A percentile compares a stretch with the other conserved stretches of the same genome.
Evolutionary conservation across 2,797 vertebrate species (phyloP).

Genomic region (Pampus argenteus): DNA sequence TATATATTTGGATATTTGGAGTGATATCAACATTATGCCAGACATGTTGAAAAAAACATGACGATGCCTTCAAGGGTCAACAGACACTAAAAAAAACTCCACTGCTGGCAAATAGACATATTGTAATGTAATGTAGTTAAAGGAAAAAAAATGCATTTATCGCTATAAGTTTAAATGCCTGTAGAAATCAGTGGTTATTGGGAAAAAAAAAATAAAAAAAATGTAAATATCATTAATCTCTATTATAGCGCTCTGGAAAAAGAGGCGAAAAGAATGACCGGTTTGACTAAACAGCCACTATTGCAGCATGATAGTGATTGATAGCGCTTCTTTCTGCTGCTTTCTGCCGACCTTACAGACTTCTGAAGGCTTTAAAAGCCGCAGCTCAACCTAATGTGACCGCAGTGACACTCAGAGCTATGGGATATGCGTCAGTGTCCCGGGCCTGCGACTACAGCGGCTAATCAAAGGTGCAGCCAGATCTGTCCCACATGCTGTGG

Average conservation of each 20-base stretch:
- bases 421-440: conserved; percentile 67
- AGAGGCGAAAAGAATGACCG: conserved; percentile 35
- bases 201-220: conserved; percentile 25
- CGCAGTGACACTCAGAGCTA: conserved; percentile 67
- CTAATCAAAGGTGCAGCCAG: conserved; percentile 71
- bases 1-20: no score
- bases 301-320: conserved; percentile 40
- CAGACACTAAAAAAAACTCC: neutral
- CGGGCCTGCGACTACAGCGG: conserved; percentile 40
- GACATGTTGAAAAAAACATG: neutral
- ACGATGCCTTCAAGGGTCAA: neutral
- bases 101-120: neutral
- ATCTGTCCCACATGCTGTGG: conserved; percentile 72
- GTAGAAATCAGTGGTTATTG: conserved; percentile 16
- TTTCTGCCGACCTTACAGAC: conserved; percentile 53
- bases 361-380: conserved; percentile 39
- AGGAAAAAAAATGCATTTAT: neutral
- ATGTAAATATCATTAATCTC: conserved; percentile 39
- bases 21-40: neutral
- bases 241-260: conserved; percentile 26
- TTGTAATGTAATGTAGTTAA: no score
- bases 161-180: neutral
- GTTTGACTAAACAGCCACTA: conserved; percentile 29
- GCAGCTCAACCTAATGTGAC: conserved; percentile 65
- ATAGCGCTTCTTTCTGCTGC: conserved; percentile 45